These are phyloP conservation scores for Labeo catla DNA, from an alignment of 2,113 vertebrate species.

Conservation along the genomic window DNA sequence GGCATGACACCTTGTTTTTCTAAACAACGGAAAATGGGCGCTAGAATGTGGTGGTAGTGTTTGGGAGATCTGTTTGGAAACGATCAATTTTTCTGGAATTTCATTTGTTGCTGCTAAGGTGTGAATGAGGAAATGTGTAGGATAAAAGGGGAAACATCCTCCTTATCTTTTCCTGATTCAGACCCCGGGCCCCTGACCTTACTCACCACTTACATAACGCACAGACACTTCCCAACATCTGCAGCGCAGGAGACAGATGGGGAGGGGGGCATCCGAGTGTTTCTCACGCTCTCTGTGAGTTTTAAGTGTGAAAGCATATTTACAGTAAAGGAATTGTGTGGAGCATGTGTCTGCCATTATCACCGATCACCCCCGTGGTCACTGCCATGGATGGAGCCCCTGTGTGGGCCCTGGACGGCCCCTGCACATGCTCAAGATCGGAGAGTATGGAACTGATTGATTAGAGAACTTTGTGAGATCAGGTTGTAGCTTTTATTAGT, in stretches of 20 bases:
- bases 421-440: conserved; percentile 11
- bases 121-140: conserved; percentile 74
- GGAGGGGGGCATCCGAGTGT: conserved; percentile 27
- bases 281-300: conserved; percentile 55
- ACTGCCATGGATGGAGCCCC: conserved; percentile 57
- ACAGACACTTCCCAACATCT: conserved; percentile 39
- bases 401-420: conserved; percentile 21
- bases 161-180: conserved; percentile 47
- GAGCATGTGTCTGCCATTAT: conserved; percentile 76
- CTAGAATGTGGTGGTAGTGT: neutral
- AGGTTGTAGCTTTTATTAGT: neutral
- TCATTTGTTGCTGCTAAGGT: neutral
- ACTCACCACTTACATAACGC: conserved; percentile 44
- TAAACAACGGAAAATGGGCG: neutral
- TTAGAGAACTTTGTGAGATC: neutral
- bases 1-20: neutral
- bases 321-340: conserved; percentile 67
- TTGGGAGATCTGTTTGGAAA: neutral
- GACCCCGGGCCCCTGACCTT: conserved; percentile 42
- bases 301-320: conserved; percentile 56
- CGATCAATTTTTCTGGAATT: conserved; percentile 61
- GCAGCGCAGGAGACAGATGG: conserved; percentile 44
- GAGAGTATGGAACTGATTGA: neutral
- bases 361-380: conserved; percentile 64
- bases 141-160: conserved; percentile 54